Conservation (phyloP, 2,888 invertebrate genomes). For the Pegoplata infirma region DNA sequence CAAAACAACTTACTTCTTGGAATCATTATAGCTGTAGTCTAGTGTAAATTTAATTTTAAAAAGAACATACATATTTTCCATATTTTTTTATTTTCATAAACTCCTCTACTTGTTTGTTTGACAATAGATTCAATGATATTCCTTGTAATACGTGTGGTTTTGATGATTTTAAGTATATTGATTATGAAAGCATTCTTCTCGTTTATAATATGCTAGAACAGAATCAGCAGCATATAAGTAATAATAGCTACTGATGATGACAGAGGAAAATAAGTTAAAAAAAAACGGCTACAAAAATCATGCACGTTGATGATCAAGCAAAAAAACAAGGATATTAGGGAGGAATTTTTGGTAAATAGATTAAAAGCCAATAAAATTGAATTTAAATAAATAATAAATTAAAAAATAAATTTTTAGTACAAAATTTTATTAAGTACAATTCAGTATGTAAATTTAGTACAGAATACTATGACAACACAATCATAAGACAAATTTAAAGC, state of each 20-base stretch:
- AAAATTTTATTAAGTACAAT: too few species aligned
- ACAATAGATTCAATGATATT: conserved; percentile 25
- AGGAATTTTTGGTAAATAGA: too few species aligned
- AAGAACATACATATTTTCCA: conserved; percentile 5
- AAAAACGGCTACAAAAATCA: neutral
- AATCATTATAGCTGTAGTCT: too few species aligned
- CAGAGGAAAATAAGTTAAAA: neutral
- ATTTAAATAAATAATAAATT: too few species aligned
- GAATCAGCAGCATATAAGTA: neutral
- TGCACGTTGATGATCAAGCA: conserved; percentile 34
- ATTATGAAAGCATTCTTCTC: conserved; percentile 17
- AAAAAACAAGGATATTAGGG: neutral
- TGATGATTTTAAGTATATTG: conserved; percentile 34
- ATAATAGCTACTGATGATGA: conserved; percentile 31
- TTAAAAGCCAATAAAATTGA: too few species aligned
- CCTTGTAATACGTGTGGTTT: conserved; percentile 40
- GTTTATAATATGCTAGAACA: neutral
- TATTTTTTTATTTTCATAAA: neutral
- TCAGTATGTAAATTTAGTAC: too few species aligned
- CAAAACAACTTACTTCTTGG: too few species aligned
- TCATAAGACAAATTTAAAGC: too few species aligned
- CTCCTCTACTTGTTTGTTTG: neutral
- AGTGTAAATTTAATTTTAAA: conserved; percentile 25
- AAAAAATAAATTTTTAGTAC: too few species aligned
- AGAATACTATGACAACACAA: too few species aligned